Evolutionary conservation across 2,113 vertebrate species (phyloP).

Genomic region (Solenodon paradoxus): DNA sequence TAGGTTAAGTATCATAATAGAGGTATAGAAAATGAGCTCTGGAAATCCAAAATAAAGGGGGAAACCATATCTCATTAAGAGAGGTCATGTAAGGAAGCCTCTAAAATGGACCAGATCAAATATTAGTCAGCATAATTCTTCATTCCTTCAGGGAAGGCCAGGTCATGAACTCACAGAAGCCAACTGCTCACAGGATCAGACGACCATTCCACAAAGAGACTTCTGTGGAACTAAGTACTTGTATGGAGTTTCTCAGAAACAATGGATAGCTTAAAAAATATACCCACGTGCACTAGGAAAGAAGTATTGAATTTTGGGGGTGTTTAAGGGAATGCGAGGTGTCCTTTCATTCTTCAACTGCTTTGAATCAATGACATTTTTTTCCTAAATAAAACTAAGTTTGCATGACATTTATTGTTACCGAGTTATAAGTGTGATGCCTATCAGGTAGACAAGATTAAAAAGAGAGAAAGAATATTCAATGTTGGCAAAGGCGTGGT

Average conservation of each 20-base stretch:
- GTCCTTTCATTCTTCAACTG: neutral
- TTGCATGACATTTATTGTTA: neutral
- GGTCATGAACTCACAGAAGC: neutral
- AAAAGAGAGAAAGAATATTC: neutral
- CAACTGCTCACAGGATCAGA: neutral
- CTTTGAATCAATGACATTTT: neutral
- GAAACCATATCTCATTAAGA: neutral
- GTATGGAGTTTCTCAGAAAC: neutral
- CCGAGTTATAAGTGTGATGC: neutral
- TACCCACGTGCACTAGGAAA: neutral
- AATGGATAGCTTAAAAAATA: neutral
- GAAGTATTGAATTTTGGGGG: neutral
- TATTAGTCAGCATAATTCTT: neutral
- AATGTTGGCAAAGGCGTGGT: neutral
- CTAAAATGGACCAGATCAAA: neutral
- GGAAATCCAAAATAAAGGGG: neutral
- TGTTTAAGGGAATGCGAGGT: no score
- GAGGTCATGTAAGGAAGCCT: neutral
- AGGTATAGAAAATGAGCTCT: neutral
- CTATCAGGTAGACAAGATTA: neutral
- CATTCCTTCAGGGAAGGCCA: neutral
- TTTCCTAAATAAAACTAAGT: slow-evolving; percentile 38
- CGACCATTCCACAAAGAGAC: neutral
- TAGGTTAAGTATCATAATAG: neutral
- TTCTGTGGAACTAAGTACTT: neutral